Evolutionary conservation across 1,140 invertebrate genomes (phyloP).

Genomic region (Leptoteleia sp.): DNA sequence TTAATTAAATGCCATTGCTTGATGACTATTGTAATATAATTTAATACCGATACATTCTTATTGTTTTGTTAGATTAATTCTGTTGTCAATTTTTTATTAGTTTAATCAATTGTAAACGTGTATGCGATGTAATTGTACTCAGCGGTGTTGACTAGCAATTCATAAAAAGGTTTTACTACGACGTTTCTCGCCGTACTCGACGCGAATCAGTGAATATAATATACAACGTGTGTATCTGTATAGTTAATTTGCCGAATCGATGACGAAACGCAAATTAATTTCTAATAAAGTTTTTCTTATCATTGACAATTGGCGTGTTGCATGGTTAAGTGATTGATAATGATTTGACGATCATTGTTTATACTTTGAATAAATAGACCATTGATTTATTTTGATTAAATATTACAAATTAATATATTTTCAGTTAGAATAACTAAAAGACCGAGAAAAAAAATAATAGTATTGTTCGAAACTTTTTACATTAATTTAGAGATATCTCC

Average conservation of each 20-base stretch:
- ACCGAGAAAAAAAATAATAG: too few species aligned
- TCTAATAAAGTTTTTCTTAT: conserved; percentile 64
- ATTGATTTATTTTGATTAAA: too few species aligned
- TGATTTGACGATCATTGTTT: too few species aligned
- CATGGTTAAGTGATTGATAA: background rate
- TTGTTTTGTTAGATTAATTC: conserved; percentile 2
- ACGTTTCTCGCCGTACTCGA: conserved; percentile 33
- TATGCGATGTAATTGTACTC: conserved; percentile 35
- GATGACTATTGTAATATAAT: conserved; percentile 6
- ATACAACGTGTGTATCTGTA: conserved; percentile 53
- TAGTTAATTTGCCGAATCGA: conserved; percentile 46
- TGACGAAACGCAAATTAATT: conserved; percentile 36
- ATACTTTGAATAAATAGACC: too few species aligned
- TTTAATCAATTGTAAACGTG: conserved; percentile 5
- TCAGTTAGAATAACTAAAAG: too few species aligned
- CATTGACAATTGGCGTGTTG: conserved; percentile 1
- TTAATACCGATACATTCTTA: background rate
- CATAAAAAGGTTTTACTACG: conserved; percentile 39
- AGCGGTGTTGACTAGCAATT: conserved; percentile 25
- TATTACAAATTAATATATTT: too few species aligned
- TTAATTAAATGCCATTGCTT: too few species aligned
- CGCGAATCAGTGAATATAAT: conserved; percentile 44
- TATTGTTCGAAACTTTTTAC: too few species aligned
- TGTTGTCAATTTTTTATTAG: background rate
- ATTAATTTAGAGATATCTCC: too few species aligned